Evolutionary conservation across 1,140 invertebrate species (phyloP).

Genomic region (Zelostemma sp.): DNA sequence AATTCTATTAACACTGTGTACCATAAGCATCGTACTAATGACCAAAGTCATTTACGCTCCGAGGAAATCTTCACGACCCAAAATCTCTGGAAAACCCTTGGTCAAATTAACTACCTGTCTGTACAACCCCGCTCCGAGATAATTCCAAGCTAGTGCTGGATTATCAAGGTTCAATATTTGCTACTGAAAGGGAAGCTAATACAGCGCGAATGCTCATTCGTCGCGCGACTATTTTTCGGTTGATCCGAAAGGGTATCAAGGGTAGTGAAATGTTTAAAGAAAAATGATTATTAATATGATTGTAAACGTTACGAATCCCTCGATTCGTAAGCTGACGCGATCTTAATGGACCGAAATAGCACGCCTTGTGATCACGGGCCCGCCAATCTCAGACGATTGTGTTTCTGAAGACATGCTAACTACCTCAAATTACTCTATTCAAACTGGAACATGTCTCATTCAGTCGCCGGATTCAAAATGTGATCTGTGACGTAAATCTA

Average conservation of each 20-base stretch:
- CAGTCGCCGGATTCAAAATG: slow-evolving; percentile 24
- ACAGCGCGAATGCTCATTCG: too few relatives aligned
- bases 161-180: slow-evolving; percentile 52
- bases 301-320: too few relatives aligned
- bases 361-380: slow-evolving; percentile 66
- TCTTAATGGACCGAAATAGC: slow-evolving; percentile 65
- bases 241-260: too few relatives aligned
- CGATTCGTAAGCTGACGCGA: too few relatives aligned
- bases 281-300: too few relatives aligned
- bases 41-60: slow-evolving; percentile 46
- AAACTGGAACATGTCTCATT: slow-evolving; percentile 52
- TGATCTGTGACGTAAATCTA: slow-evolving; percentile 21
- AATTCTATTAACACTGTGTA: slow-evolving; percentile 13
- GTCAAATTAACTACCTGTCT: slow-evolving; percentile 61
- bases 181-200: slow-evolving; percentile 30
- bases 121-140: slow-evolving; percentile 54
- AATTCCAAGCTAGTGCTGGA: slow-evolving; percentile 59
- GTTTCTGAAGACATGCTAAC: slow-evolving; percentile 69
- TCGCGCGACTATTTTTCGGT: too few relatives aligned
- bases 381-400: slow-evolving; percentile 69
- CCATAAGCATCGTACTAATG: slow-evolving; percentile 39
- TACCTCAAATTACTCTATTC: slow-evolving; percentile 71
- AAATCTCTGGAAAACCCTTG: slow-evolving; percentile 46
- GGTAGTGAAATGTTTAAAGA: too few relatives aligned
- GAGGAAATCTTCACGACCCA: slow-evolving; percentile 45